phyloP scores from a whole-genome alignment of 2,888 invertebrate genomes.

The Cheilosia grossa region DNA sequence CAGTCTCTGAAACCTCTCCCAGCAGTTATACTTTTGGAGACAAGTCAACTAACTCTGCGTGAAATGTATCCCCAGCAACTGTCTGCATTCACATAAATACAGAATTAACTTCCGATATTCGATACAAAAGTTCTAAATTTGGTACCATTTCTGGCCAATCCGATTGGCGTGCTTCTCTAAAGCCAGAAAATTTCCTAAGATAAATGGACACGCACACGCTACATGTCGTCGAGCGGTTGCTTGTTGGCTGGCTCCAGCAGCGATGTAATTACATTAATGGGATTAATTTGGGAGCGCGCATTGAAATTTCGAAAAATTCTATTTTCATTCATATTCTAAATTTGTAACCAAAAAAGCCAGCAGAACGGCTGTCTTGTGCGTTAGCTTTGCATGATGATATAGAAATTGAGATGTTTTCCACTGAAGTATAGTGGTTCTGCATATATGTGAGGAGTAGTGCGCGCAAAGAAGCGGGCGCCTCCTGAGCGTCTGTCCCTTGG shows the following conservation, averaged over 20 bases:
- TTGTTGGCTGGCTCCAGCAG: conserved; percentile 38
- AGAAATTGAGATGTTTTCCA: conserved; percentile 36
- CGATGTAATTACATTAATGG: conserved; percentile 56
- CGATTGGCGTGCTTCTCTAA: conserved; percentile 14
- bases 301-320: conserved; percentile 46
- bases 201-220: conserved; percentile 17
- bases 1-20: conserved; percentile 40
- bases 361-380: conserved; percentile 35
- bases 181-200: conserved; percentile 15
- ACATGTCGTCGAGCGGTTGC: conserved; percentile 14
- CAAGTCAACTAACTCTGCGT: conserved; percentile 27
- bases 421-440: neutral
- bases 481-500: conserved; percentile 70
- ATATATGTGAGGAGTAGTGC: conserved; percentile 27
- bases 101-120: conserved; percentile 64
- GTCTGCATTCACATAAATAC: conserved; percentile 48
- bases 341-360: conserved; percentile 59
- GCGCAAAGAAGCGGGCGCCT: conserved; percentile 32
- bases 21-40: conserved; percentile 18
- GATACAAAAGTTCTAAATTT: conserved; percentile 73
- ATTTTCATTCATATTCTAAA: conserved; percentile 65
- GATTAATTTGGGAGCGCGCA: conserved; percentile 53
- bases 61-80: conserved; percentile 53
- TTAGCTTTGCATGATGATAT: conserved; percentile 46
- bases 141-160: conserved; percentile 52